phyloP scores from a whole-genome alignment of 2,113 vertebrate species.

The Gobius niger region DNA sequence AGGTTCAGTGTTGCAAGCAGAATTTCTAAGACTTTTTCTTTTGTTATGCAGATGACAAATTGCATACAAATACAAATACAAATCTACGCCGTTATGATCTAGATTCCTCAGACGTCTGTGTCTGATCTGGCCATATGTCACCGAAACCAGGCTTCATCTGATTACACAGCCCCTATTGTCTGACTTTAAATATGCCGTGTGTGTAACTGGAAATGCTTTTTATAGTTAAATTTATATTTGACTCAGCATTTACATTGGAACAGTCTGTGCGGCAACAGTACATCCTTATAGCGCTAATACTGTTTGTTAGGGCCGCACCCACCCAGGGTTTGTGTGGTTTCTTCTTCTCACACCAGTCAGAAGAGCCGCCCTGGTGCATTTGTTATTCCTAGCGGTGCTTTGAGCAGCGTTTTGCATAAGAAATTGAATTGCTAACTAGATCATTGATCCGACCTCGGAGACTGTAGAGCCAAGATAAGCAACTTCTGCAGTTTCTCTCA shows the following conservation, averaged over 20 bases:
- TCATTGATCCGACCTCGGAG: constrained; percentile 53
- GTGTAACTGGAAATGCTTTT: constrained; percentile 9
- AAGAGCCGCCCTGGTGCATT: constrained; percentile 15
- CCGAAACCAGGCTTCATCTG: constrained; percentile 13
- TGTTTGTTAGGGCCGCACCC: constrained; percentile 18
- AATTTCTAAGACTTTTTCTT: too few species aligned
- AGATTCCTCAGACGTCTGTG: constrained; percentile 6
- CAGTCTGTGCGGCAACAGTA: background rate
- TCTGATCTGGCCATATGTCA: background rate
- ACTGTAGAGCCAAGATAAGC: constrained; percentile 45
- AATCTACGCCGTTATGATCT: constrained; percentile 4
- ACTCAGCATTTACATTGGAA: background rate
- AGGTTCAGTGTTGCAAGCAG: too few species aligned
- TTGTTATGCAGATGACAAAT: too few species aligned
- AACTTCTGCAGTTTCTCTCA: constrained; percentile 38
- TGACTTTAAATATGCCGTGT: constrained; percentile 31
- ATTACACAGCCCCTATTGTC: constrained; percentile 24
- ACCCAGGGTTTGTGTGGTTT: constrained; percentile 17
- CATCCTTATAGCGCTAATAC: background rate
- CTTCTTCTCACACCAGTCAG: background rate
- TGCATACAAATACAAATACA: background rate
- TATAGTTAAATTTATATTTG: constrained; percentile 15
- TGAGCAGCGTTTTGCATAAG: constrained; percentile 36
- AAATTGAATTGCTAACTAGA: constrained; percentile 40
- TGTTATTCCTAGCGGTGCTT: constrained; percentile 25